Base-by-base conservation (phyloP, 2,888 invertebrate genomes). In the Megastigmus dorsalis region DNA sequence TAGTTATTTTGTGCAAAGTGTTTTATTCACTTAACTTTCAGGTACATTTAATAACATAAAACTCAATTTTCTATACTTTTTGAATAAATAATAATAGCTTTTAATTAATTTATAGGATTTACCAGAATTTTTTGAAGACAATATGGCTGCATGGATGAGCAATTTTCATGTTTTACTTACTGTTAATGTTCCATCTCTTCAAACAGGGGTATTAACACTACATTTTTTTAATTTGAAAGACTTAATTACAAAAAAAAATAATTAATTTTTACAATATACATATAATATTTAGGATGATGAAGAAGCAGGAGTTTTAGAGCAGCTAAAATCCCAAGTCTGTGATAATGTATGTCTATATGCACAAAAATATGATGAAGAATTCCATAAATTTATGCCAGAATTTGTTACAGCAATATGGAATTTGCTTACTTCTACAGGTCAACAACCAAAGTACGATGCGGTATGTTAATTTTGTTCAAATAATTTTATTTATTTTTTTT, bases 111-210 rank as follows among this genome's bases (percentile, higher is more conserved):
- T 36, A 45, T 43, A 92, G 91, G 99, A 99, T 89, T 89, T 99
- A 80, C 99, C 99, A 0, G 99, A 99, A 89, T 98, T 96, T 90
- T 99, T 99, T 87, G 99, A 99, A 88, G 99, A 99, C 86, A 97
- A 98, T 87, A 97, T 99, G 94, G 90, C 90, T 23, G 91, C 91
- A 0, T 99, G 99, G 99, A 99, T 99, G 98, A 92, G 92, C 0
- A 93, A 96, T 83, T 95, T 99, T 81, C 93, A 96, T 62, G 92
- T 92, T 33, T 89, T 99, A 36, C 90, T 99, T 38, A 94, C 92
- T 71, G 90, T 91, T 0, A 93, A 97, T 87, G 95, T 96, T 43
- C 92, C 93, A 1, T 90, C 92, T 30, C 89, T 98, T 75, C 92
- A 93, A 82, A 93, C 93, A 13, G 89, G 72, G 54, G 83, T 82